Conservation (phyloP, 1,140 invertebrate genomes). For the Drosophila navojoa region DNA sequence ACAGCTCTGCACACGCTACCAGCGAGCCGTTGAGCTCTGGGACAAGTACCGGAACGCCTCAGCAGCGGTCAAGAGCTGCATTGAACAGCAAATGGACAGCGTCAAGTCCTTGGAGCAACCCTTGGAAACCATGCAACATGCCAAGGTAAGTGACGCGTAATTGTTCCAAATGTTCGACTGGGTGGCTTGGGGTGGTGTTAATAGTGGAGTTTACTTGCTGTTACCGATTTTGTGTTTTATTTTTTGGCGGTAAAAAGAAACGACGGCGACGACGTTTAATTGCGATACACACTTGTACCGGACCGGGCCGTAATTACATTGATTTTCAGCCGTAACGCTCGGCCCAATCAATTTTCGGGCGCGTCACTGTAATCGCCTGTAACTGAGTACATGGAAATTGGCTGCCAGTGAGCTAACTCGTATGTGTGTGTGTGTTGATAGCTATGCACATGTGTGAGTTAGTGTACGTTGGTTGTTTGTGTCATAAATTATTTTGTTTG, state of each 20-base stretch:
- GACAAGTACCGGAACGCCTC: slow-evolving; percentile 90
- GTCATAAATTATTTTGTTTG: slow-evolving; percentile 74
- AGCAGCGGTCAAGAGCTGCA: slow-evolving; percentile 89
- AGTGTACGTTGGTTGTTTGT: slow-evolving; percentile 17
- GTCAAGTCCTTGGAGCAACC: slow-evolving; percentile 79
- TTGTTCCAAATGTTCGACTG: neutral
- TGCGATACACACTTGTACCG: slow-evolving; percentile 21
- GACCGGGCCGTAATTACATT: slow-evolving; percentile 67
- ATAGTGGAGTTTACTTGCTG: neutral
- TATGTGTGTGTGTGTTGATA: neutral
- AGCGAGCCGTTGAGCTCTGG: slow-evolving; percentile 91
- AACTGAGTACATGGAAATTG: slow-evolving; percentile 37
- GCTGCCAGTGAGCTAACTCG: slow-evolving; percentile 40
- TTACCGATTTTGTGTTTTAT: neutral
- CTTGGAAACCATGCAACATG: slow-evolving; percentile 75
- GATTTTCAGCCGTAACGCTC: slow-evolving; percentile 57
- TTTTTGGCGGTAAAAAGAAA: slow-evolving; percentile 57
- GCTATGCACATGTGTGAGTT: slow-evolving; percentile 9
- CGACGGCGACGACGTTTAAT: slow-evolving; percentile 53
- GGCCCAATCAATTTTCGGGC: slow-evolving; percentile 68
- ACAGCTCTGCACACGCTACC: slow-evolving; percentile 89
- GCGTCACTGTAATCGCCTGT: slow-evolving; percentile 70
- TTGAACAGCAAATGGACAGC: slow-evolving; percentile 87
- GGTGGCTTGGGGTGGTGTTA: neutral
- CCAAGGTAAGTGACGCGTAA: slow-evolving; percentile 71